A percentile compares a stretch with the other conserved stretches of the same genome.
These are phyloP conservation scores for Hypanus sabinus DNA, from an alignment of 2,113 vertebrate species.

Conservation along the genomic window DNA sequence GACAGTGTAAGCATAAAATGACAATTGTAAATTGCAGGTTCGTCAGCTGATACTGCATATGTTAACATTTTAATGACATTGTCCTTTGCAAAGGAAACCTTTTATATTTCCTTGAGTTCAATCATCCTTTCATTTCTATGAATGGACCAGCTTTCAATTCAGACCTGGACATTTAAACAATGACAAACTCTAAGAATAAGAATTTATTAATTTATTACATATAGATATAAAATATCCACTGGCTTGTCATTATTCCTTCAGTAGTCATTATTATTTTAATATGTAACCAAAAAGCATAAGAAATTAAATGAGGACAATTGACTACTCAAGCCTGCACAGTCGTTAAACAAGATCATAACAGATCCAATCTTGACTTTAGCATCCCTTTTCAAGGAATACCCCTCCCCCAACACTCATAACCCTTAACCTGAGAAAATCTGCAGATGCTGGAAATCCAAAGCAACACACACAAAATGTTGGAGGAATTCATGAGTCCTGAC, in stretches of 20 bases:
- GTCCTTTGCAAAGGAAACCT: background rate
- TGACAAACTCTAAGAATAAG: background rate
- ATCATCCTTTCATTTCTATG: background rate
- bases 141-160: background rate
- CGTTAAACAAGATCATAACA: too few relatives aligned
- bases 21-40: background rate
- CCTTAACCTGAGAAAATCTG: too few relatives aligned
- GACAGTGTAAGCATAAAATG: background rate
- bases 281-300: too few relatives aligned
- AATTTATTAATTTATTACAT: background rate
- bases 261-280: too few relatives aligned
- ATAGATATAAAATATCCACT: background rate
- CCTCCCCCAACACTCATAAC: too few relatives aligned
- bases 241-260: background rate
- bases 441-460: too few relatives aligned
- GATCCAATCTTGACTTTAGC: too few relatives aligned
- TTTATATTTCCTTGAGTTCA: background rate
- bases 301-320: too few relatives aligned
- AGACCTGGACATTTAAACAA: background rate
- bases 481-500: too few relatives aligned
- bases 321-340: too few relatives aligned
- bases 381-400: too few relatives aligned
- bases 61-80: background rate
- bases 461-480: too few relatives aligned
- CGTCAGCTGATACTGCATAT: conserved; percentile 11